phyloP scores from a whole-genome alignment of 2,888 invertebrate species.

The Netelia inedita region DNA sequence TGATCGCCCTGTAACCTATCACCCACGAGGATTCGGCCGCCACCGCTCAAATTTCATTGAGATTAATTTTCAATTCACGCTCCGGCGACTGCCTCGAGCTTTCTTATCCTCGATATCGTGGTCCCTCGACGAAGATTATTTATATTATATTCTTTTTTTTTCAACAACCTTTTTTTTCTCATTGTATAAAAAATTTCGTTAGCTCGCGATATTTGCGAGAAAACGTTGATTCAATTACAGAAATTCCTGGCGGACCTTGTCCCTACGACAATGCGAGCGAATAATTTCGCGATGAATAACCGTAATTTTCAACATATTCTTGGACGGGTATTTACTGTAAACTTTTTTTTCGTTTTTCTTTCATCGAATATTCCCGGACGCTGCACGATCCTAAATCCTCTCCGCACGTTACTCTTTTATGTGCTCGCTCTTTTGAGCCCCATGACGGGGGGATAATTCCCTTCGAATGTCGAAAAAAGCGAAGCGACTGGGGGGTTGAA shows the following conservation, averaged over 20 bases:
- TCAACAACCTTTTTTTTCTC: neutral
- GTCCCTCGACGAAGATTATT: slow-evolving; percentile 31
- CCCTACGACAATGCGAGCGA: neutral
- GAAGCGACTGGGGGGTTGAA: slow-evolving; percentile 15
- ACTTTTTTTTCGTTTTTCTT: neutral
- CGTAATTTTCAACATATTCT: slow-evolving; percentile 24
- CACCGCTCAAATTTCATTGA: slow-evolving; percentile 49
- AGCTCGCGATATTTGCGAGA: too few relatives aligned
- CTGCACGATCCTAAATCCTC: slow-evolving; percentile 32
- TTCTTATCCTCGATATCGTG: slow-evolving; percentile 26
- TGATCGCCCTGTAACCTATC: neutral
- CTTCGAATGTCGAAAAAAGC: slow-evolving; percentile 38
- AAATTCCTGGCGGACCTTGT: too few relatives aligned
- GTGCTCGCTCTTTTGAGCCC: slow-evolving; percentile 43
- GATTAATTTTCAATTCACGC: slow-evolving; percentile 53
- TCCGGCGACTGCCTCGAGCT: slow-evolving; percentile 13
- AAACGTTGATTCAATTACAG: too few relatives aligned
- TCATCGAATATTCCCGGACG: slow-evolving; percentile 12
- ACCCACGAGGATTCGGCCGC: slow-evolving; percentile 13
- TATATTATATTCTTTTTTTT: neutral
- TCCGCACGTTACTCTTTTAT: slow-evolving; percentile 42
- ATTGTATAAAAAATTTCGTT: too few relatives aligned
- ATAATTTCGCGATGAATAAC: slow-evolving; percentile 30
- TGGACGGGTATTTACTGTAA: slow-evolving; percentile 3
- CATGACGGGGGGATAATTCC: slow-evolving; percentile 55